These are phyloP conservation scores for Temnothorax longispinosus DNA, from an alignment of 1,140 invertebrate genomes.

Conservation along the genomic window DNA sequence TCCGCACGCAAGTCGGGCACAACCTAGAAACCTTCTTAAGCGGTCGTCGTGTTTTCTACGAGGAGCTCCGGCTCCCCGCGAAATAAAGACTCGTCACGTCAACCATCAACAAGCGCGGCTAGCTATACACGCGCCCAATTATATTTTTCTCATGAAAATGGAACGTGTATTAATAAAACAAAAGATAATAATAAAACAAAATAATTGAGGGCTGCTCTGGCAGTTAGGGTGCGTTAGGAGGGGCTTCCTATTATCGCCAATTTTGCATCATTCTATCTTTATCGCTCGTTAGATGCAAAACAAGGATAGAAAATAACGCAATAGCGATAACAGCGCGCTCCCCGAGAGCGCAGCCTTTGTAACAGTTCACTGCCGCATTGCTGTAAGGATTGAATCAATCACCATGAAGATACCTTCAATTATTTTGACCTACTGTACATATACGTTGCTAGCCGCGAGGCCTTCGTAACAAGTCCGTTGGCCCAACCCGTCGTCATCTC, in stretches of 20 bases:
- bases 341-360: neutral
- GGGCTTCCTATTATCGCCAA: too few relatives aligned
- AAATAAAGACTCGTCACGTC: conserved; percentile 6
- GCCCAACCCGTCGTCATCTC: conserved; percentile 21
- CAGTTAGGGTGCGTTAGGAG: too few relatives aligned
- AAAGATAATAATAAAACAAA: neutral
- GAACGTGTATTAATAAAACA: neutral
- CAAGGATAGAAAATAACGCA: too few relatives aligned
- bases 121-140: neutral
- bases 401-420: conserved; percentile 11
- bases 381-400: conserved; percentile 16
- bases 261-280: too few relatives aligned
- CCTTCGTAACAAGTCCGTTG: neutral
- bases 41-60: neutral
- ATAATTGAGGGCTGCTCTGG: neutral
- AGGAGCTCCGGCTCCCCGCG: neutral
- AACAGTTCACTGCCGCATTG: neutral
- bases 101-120: neutral
- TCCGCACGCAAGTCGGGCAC: conserved; percentile 12
- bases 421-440: conserved; percentile 23
- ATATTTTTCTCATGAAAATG: neutral
- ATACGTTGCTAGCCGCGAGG: neutral
- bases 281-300: too few relatives aligned
- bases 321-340: too few relatives aligned
- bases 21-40: conserved; percentile 51